phyloP scores from a whole-genome alignment of 2,888 invertebrate genomes.

The Agonum fuliginosum region DNA sequence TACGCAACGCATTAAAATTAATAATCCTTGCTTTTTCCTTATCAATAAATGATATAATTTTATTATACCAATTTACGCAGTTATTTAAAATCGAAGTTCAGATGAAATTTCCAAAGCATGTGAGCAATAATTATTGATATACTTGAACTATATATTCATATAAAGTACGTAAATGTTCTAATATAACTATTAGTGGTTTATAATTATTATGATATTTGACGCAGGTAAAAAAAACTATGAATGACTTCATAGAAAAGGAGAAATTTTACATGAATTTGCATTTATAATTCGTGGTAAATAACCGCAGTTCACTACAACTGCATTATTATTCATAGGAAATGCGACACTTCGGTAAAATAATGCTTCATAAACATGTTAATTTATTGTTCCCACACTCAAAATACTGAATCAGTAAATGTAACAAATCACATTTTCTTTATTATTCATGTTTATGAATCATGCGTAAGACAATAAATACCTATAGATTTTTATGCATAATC shows the following conservation, averaged over 20 bases:
- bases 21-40: not conserved
- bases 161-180: not conserved
- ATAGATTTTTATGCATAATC: no score
- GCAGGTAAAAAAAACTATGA: not conserved
- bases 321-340: constrained; percentile 26
- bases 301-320: not conserved
- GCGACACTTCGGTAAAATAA: not conserved
- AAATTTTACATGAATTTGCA: constrained; percentile 28
- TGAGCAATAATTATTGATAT: constrained; percentile 9
- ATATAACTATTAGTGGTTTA: not conserved
- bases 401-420: constrained; percentile 1
- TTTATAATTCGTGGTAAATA: constrained; percentile 25
- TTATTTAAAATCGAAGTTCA: constrained; percentile 25
- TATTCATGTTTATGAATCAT: constrained; percentile 29
- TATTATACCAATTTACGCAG: constrained; percentile 2
- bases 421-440: not conserved
- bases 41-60: constrained; percentile 9
- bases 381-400: constrained; percentile 5
- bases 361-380: constrained; percentile 14
- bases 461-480: not conserved
- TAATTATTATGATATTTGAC: constrained; percentile 8
- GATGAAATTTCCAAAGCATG: constrained; percentile 22
- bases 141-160: constrained; percentile 17
- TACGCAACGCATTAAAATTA: not conserved
- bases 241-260: constrained; percentile 1